Conservation (phyloP, 1,140 invertebrate species). For the Dinoponera quadriceps region DNA sequence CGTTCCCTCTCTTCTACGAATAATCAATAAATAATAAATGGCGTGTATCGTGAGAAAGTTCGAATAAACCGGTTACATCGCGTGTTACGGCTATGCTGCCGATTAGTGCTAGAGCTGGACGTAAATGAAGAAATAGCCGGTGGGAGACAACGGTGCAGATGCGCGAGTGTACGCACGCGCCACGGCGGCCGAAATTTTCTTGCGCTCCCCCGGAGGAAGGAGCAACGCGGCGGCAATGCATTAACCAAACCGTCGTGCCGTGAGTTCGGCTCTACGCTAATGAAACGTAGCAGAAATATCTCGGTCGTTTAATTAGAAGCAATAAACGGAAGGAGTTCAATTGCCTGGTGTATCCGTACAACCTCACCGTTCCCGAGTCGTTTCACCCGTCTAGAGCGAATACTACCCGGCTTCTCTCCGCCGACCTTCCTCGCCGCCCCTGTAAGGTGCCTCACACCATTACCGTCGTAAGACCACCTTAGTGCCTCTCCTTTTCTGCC, state of each 20-base stretch:
- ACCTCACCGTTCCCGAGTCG: conserved; percentile 72
- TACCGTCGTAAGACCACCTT: conserved; percentile 48
- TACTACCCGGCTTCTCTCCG: conserved; percentile 61
- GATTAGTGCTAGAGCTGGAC: not conserved
- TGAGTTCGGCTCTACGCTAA: conserved; percentile 80
- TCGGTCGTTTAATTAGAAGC: conserved; percentile 85
- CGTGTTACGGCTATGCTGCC: too few species aligned
- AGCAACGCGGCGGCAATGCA: conserved; percentile 67
- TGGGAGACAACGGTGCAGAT: not conserved
- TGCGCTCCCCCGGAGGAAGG: conserved; percentile 15
- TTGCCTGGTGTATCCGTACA: conserved; percentile 81
- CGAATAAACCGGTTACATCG: too few species aligned
- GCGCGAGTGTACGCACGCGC: not conserved
- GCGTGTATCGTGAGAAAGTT: too few species aligned
- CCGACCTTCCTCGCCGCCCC: conserved; percentile 54
- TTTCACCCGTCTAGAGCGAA: conserved; percentile 75
- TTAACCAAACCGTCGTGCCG: conserved; percentile 74
- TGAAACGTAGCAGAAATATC: conserved; percentile 85
- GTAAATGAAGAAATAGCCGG: conserved; percentile 36
- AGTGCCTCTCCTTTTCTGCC: conserved; percentile 56
- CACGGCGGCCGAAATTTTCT: conserved; percentile 47
- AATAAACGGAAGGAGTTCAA: conserved; percentile 85
- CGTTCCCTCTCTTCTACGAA: too few species aligned
- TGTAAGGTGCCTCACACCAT: conserved; percentile 50
- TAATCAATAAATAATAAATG: too few species aligned